phyloP scores from a whole-genome alignment of 2,113 vertebrate genomes.

The Myotis brandtii region DNA sequence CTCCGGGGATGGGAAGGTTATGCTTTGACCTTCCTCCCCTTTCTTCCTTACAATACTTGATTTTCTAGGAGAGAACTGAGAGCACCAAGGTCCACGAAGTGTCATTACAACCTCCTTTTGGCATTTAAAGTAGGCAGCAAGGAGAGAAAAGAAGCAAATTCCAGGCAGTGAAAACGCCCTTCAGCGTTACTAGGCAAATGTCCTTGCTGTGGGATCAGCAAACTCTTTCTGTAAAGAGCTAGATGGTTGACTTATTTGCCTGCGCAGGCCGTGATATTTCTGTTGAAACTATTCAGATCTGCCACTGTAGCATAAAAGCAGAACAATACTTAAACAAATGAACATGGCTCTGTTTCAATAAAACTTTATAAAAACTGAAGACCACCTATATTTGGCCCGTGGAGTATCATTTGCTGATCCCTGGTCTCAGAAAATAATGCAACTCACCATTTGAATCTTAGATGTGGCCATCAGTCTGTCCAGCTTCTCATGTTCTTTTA shows the following conservation, averaged over 20 bases:
- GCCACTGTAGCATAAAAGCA: neutral
- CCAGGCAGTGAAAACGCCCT: neutral
- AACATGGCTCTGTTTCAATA: neutral
- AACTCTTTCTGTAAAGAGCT: neutral
- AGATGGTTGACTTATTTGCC: neutral
- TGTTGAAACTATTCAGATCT: neutral
- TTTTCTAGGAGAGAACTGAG: neutral
- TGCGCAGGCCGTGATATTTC: neutral
- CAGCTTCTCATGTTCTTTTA: neutral
- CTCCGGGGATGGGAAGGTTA: neutral
- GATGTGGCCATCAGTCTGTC: neutral
- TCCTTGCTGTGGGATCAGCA: neutral
- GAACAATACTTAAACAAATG: neutral
- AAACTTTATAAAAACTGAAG: conserved; percentile 25
- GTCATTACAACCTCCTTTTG: neutral
- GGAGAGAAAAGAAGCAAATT: neutral
- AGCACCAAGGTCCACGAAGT: neutral
- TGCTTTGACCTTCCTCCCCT: neutral
- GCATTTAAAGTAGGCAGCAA: neutral
- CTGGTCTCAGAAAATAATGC: neutral
- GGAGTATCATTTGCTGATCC: neutral
- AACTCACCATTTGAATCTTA: neutral
- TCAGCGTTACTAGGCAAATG: neutral
- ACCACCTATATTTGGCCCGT: neutral
- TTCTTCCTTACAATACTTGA: neutral